Evolutionary conservation across 2,888 invertebrate species (phyloP), one percentile per base, ranked within the genome.

Genomic region (Pristionchus maxplancki): DNA sequence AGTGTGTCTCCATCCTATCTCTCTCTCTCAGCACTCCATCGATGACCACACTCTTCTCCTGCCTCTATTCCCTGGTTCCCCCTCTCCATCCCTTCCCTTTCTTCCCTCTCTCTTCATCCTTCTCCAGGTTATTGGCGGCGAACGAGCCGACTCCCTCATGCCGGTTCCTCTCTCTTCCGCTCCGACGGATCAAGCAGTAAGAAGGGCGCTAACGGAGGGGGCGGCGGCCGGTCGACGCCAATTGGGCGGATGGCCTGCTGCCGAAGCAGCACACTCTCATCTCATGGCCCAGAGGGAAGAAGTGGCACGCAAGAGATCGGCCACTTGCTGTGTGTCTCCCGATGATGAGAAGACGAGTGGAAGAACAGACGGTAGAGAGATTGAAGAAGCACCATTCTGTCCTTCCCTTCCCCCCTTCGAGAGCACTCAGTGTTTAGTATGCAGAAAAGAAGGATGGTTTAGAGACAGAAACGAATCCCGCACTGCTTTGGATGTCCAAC

Each of bases 121-220:
- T 86, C 93, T 92, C 85, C 92, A 98, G 98, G 98, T 98, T 97
- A 98, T 98, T 97, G 98, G 98, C 97, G 98, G 98, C 96, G 98
- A 98, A 97, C 97, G 97, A 96, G 97, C 98, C 97, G 98, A 98
- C 96, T 97, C 98, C 96, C 97, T 98, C 97, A 98, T 98, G 96
- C 98, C 98, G 96, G 98, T 98, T 96, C 98, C 98, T 96, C 98
- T 98, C 97, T 98, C 98, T 97, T 98, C 98, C 97, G 98, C 97
- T 96, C 97, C 98, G 96, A 98, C 98, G 96, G 98, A 98, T 97
- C 98, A 98, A 97, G 98, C 98, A 97, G 98, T 98, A 98, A 98
- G 98, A 97, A 40, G 78, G 40, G 86, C 86, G 71, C 50, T 87
- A 34, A 87, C 86, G 24, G 86, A 87, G 86, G 86, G 86, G 20